phyloP scores from a whole-genome alignment of 2,797 vertebrate species.

The Halcyon smyrnensis region DNA sequence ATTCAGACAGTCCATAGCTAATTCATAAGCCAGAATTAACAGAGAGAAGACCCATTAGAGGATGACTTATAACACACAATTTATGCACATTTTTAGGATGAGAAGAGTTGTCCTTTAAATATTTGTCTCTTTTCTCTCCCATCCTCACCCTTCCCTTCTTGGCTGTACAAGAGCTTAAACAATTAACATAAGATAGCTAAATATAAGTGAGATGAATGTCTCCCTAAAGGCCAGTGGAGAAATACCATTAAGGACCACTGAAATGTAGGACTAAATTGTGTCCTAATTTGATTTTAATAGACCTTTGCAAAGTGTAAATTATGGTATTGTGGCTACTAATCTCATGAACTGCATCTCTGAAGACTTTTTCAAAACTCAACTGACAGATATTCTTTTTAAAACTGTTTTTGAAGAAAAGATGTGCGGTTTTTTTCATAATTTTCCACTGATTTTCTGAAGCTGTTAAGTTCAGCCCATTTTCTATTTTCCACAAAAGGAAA shows the following conservation, averaged over 20 bases:
- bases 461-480: neutral
- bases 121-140: neutral
- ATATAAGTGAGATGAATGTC: neutral
- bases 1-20: neutral
- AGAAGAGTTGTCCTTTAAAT: neutral
- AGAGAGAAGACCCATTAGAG: neutral
- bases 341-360: neutral
- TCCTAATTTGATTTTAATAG: neutral
- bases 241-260: neutral
- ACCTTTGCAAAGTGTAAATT: neutral
- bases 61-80: neutral
- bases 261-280: neutral
- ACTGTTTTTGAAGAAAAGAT: neutral
- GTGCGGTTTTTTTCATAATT: neutral
- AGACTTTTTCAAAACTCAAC: neutral
- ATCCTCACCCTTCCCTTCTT: neutral
- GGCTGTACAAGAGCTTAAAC: neutral
- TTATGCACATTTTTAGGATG: neutral
- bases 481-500: neutral
- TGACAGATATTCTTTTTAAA: neutral
- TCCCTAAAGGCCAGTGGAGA: neutral
- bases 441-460: neutral
- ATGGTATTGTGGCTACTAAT: neutral
- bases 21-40: neutral
- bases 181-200: neutral